These are phyloP conservation scores for Virgularia gustaviana DNA, from an alignment of 92 coral and sea anemone genomes.

Conservation along the genomic window DNA sequence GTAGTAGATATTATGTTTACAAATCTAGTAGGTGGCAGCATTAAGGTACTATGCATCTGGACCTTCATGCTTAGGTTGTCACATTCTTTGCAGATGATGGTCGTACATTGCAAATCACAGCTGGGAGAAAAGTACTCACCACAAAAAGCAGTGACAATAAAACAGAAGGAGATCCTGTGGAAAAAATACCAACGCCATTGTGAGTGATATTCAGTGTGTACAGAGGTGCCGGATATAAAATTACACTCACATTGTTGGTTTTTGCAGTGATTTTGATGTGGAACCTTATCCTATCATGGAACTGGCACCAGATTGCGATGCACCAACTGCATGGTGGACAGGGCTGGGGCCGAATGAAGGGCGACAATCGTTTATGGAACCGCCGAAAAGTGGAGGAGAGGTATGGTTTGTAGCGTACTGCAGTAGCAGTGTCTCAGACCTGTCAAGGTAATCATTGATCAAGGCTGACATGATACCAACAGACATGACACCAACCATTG, in stretches of 20 bases:
- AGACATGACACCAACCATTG: too few species aligned
- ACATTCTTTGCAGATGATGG: conserved; percentile 68
- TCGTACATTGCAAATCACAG: conserved; percentile 77
- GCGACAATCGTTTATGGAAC: background rate
- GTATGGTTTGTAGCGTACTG: background rate
- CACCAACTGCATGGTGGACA: background rate
- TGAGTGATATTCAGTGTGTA: conserved; percentile 23
- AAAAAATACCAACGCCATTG: conserved; percentile 77
- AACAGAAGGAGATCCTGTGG: conserved; percentile 54
- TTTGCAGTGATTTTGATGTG: conserved; percentile 81
- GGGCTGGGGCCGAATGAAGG: background rate
- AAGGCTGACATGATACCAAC: too few species aligned
- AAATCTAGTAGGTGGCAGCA: too few species aligned
- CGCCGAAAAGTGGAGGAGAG: background rate
- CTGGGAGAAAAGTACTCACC: conserved; percentile 63
- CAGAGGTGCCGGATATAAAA: background rate
- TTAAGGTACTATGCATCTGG: too few species aligned
- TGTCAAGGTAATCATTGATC: too few species aligned
- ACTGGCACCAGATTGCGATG: conserved; percentile 51
- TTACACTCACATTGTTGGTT: background rate
- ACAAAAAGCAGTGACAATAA: conserved; percentile 21
- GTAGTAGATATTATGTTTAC: too few species aligned
- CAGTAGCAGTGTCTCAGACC: too few species aligned
- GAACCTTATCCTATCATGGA: conserved; percentile 87
- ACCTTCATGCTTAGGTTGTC: too few species aligned